Percentiles rank a stretch among this genome's conserved stretches.
phyloP scores from a whole-genome alignment of 2,888 invertebrate species.

The Melanargia galathea region DNA sequence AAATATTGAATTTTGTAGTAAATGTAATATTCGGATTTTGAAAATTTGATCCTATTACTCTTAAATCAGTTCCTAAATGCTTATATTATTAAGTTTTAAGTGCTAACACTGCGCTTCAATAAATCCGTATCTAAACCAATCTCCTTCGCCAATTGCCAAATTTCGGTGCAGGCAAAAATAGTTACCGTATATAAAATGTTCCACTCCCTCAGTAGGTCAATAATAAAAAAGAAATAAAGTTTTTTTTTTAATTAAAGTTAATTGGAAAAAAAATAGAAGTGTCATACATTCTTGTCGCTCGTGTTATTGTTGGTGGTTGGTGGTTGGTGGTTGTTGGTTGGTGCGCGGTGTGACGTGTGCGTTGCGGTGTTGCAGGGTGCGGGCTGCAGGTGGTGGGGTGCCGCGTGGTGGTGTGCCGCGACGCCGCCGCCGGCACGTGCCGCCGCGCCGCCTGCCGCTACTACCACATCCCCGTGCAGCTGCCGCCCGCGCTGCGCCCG shows the following conservation, averaged over 20 bases:
- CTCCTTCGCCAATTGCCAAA: background rate
- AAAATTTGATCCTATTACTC: background rate
- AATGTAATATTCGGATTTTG: background rate
- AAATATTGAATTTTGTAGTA: background rate
- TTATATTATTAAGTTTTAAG: background rate
- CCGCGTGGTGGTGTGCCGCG: slow-evolving; percentile 97
- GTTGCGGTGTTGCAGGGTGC: slow-evolving; percentile 86
- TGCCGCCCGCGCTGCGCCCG: slow-evolving; percentile 88
- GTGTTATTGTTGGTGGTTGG: background rate
- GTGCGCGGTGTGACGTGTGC: background rate
- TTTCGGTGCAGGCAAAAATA: slow-evolving; percentile 3
- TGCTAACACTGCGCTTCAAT: background rate
- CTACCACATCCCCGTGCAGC: slow-evolving; percentile 96
- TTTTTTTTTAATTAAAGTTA: no score
- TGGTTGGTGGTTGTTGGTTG: background rate
- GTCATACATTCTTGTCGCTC: slow-evolving; percentile 23
- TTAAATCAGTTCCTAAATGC: background rate
- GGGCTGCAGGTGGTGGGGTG: slow-evolving; percentile 97
- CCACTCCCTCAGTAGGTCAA: slow-evolving; percentile 1
- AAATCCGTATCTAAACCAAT: background rate
- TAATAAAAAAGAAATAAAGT: no score
- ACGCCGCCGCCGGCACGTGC: slow-evolving; percentile 96
- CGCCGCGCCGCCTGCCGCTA: slow-evolving; percentile 97
- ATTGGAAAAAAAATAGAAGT: slow-evolving; percentile 1
- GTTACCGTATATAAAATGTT: background rate